Evolutionary conservation across 2,888 invertebrate species (phyloP), one percentile per base, ranked within the genome.

Genomic region (Podotricha telesiphe): DNA sequence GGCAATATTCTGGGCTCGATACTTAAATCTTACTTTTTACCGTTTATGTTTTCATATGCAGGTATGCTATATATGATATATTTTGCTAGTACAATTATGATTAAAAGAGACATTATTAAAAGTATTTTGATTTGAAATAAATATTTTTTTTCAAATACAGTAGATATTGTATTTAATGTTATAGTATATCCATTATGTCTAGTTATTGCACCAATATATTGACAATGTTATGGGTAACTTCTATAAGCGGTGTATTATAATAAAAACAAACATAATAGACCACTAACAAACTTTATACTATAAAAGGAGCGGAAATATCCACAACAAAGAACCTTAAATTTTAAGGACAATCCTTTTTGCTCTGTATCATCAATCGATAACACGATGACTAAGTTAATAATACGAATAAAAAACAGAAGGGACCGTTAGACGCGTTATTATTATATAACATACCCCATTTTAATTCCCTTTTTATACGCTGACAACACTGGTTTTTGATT

Each of bases 341-440:
- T 74, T 77, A 77, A 80, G 75, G 83, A 80, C 79, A 86, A 84
- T 82, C 82, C 83, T 85, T 85, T 83, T 81, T 77, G 74, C 77
- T 79, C 74, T 75, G 78, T 82, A 86, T 85, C 83, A 87, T 87
- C 83, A 86, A 82, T 82, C 73, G 73, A 80, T 76, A 79, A 77
- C 77, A 76, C 70, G 73, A 71, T 72, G 74, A 73, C 68, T 65
- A 62, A 55, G 70, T 70, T 70, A 68, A 72, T 72, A 66, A 61
- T 65, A 51, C 79, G 79, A 84, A 83, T 84, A 83, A 82, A 81
- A 82, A 85, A 86, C 85, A 80, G 88, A 82, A 76, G 86, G 81
- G 76, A 81, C 91, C 90, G 90, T 91, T 91, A 89, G 86, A 86
- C 85, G 88, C 89, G 87, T 91, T 90, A 88, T 89, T 87, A 88